Conservation (phyloP, 2,113 vertebrate species). For the Cephalopterus ornatus region DNA sequence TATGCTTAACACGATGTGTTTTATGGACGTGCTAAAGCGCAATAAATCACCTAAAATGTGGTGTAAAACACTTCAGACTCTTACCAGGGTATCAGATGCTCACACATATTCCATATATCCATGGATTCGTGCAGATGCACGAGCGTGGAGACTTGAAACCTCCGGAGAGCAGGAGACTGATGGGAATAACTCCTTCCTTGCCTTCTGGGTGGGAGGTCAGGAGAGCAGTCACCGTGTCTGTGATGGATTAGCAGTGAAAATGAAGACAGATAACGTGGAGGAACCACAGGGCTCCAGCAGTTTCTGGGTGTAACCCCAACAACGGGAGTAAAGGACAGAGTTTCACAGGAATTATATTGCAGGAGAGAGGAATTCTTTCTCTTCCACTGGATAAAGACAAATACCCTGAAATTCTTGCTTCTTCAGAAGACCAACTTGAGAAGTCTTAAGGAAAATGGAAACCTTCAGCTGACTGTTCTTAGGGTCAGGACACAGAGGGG, state of each 20-base stretch:
- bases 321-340: not conserved
- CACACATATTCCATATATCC: not conserved
- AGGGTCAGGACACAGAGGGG: not conserved
- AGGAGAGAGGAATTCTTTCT: not conserved
- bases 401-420: not conserved
- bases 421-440: not conserved
- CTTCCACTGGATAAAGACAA: not conserved
- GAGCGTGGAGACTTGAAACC: not conserved
- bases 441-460: not conserved
- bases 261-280: not conserved
- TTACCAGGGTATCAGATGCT: slow-evolving; percentile 32
- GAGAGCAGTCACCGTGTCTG: not conserved
- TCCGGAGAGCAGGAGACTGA: not conserved
- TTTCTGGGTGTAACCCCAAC: not conserved
- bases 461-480: not conserved
- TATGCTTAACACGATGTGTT: slow-evolving; percentile 64
- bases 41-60: slow-evolving; percentile 65
- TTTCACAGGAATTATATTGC: not conserved
- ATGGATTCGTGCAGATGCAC: not conserved
- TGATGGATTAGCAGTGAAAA: slow-evolving; percentile 14
- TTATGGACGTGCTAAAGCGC: slow-evolving; percentile 63
- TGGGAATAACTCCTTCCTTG: not conserved
- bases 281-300: not conserved
- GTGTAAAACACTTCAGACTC: slow-evolving; percentile 12
- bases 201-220: slow-evolving; percentile 12